These are phyloP conservation scores for Caenorhabditis imperialis DNA, from an alignment of 2,888 invertebrate genomes.

Conservation along the genomic window DNA sequence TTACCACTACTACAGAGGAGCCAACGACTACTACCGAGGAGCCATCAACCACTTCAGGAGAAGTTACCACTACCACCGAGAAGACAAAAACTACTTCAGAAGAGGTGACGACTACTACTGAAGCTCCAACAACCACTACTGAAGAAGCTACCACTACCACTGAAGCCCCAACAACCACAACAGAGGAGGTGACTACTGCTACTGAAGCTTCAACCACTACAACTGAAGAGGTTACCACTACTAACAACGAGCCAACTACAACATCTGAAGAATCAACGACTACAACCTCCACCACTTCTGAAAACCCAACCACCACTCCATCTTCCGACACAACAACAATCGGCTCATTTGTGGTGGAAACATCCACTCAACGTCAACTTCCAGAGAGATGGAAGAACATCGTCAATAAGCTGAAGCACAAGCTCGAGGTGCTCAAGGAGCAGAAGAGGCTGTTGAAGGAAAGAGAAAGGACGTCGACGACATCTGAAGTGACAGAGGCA, in stretches of 20 bases:
- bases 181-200: background rate
- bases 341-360: conserved; percentile 11
- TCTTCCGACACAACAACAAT: background rate
- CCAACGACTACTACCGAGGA: conserved; percentile 1
- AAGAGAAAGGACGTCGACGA: conserved; percentile 24
- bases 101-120: background rate
- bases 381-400: conserved; percentile 58
- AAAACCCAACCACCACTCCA: background rate
- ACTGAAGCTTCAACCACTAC: background rate
- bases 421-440: conserved; percentile 57
- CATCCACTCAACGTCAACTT: conserved; percentile 24
- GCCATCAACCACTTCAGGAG: conserved; percentile 2
- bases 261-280: background rate
- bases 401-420: conserved; percentile 56
- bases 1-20: background rate
- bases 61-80: conserved; percentile 1
- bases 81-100: background rate
- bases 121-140: background rate
- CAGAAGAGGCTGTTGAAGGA: conserved; percentile 47
- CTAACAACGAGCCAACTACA: background rate
- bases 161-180: background rate
- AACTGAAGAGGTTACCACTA: conserved; percentile 5
- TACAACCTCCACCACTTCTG: background rate
- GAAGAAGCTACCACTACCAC: conserved; percentile 4
- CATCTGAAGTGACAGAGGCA: background rate